Base-by-base conservation (phyloP, 2,797 vertebrate species). In the Philypnodon macrostomus region DNA sequence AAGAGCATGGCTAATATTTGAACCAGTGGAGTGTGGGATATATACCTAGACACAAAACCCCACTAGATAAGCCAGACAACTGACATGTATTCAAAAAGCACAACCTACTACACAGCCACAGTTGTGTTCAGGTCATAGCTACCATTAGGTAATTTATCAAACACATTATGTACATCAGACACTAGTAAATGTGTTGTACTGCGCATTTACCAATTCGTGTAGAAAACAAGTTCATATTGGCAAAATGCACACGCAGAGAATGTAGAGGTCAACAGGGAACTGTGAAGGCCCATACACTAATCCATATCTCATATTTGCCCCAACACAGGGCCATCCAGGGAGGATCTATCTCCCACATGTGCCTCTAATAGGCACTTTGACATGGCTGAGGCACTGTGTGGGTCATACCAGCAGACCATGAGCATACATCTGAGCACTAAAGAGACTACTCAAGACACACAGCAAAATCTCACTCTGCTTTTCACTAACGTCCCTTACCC, bases 361-460 rank as follows among this genome's bases (percentile, higher is more conserved):
- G 47, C 38, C 46, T 39, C 53, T 65, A 61, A 66, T 73, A 66
- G 54, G 59, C 41, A 1, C 18, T 1, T 29, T 58, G 70, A 80
- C 12, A 14, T 63, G 64, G 62, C 55, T 13, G 15, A 27, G 49
- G 54, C 51, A 68, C 54, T 67, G 32, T 62, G 63, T 63, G 66
- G 64, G 53, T 63, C 64, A 24, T 69, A 33, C 16, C 4, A 42
- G 60, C 19, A 16, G 61, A 59, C 46, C 12, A 19, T 51, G 46
- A 36, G 51, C 61, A 83, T 83, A 69, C 49, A 80, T 82, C 72
- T 61, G 47, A 66, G 61, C 51, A 41, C 57, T 75, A 62, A 73
- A 67, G 68, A 77, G 57, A 75, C 50, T 34, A 15, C 61, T 39
- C 54, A 40, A 39, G 47, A 18, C 26, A 44, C 48, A n/a, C 12